Base-by-base conservation (phyloP, 1,140 invertebrate species). In the Zaprionus africanus region DNA sequence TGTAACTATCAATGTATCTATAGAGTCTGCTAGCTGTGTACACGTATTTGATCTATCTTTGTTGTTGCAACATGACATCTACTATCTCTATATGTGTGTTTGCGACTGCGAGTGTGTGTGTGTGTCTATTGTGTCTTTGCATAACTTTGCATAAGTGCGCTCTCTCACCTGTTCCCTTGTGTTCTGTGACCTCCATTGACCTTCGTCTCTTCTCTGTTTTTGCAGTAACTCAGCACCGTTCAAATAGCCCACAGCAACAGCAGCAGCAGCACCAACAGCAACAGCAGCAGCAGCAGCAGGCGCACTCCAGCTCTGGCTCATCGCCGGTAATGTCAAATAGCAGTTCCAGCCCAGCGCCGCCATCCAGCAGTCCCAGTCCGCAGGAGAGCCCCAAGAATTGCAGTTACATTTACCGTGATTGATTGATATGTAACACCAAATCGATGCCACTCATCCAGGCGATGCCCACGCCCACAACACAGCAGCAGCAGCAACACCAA, bases 401-500 rank as follows among this genome's bases (percentile, higher is more conserved):
- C 84, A 93, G 92, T 75, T 93, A 93, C 66, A 93, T 93, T 78
- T 93, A 93, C 79, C 92, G 92, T 91, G 92, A 93, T 92, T 93
- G 92, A 93, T 93, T 93, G 90, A 91, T 91, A 91, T 92, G 84
- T 75, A 93, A 93, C 76, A 92, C 92, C 78, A 93, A 92, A 92
- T 92, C 92, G 79, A 92, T 93, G 92, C 92, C 92, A 79, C 81
- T 92, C 77, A 92, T 92, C 72, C 88, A 91, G 84, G 62, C 83
- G 58, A 61, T 75, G 73, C 77, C 82, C 67, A 70, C 73, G 61
- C 76, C 78, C 67, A 76, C 59, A 53, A 24, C 73, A 54, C 66
- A 61, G 6, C 49, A 15, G 9, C 41, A 73, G 24, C 68, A 61
- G n/a, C 71, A 65, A 2, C n/a, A n/a, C n/a, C 53, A 73, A 6